These are phyloP conservation scores for Hafferia zeledoni DNA, from an alignment of 2,797 vertebrate genomes.

Conservation along the genomic window DNA sequence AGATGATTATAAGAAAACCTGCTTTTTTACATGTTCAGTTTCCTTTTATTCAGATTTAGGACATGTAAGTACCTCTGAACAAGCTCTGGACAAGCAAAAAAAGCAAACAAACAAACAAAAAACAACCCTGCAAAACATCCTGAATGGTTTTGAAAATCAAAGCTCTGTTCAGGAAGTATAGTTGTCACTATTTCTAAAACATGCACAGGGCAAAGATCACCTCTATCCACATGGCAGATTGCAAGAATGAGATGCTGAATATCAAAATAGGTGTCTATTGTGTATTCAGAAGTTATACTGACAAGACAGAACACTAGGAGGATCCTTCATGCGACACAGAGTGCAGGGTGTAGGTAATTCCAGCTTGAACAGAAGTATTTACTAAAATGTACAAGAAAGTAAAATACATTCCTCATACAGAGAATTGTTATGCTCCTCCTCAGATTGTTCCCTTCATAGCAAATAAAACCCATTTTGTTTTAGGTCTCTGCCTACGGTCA, in stretches of 20 bases:
- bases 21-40: background rate
- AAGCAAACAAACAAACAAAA: background rate
- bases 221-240: background rate
- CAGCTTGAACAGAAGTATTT: background rate
- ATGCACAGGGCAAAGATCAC: background rate
- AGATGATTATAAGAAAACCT: background rate
- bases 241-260: background rate
- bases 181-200: background rate
- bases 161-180: background rate
- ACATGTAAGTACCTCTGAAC: background rate
- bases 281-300: background rate
- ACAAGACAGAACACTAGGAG: background rate
- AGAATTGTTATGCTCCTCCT: background rate
- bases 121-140: background rate
- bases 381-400: background rate
- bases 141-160: background rate
- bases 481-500: background rate
- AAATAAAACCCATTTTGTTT: background rate
- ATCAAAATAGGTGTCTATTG: background rate
- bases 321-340: background rate
- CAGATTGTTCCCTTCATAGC: background rate
- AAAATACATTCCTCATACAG: background rate
- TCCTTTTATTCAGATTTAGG: background rate
- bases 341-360: background rate
- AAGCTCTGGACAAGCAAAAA: background rate